Base-by-base conservation (phyloP, 2,888 invertebrate genomes). In the Rhamnusium bicolor region DNA sequence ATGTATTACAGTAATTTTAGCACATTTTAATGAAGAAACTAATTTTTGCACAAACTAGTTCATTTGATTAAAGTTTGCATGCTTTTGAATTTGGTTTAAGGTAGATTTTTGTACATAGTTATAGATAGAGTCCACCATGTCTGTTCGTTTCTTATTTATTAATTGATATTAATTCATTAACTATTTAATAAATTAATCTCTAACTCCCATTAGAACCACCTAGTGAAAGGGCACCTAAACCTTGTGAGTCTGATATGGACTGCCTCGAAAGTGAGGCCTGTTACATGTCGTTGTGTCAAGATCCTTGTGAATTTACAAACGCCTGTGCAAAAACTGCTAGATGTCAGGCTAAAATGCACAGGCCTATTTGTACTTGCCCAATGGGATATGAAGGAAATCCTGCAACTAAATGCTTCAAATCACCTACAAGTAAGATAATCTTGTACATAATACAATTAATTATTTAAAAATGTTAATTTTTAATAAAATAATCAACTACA, bases 181-280 rank as follows among this genome's bases (percentile, higher is more conserved):
- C 74, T 71, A 62, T 76, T 72, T 73, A 75, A 76, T 72, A 70
- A 70, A 79, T 78, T 81, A 79, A 80, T 79, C 72, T 79, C 80
- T 82, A 83, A 83, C 80, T 80, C 65, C 71, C 80, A 84, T 81
- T 92, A 94, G 94, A 93, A 90, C 91, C 92, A 84, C 93, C 92
- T 87, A 91, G 90, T 87, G 90, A 92, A 84, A 93, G 93, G 89
- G 91, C 91, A 87, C 93, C 92, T 84, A 94, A 93, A 89, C 93
- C 94, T 85, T 96, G 95, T 90, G 92, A 93, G 89, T 93, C 93
- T 87, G 94, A 95, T 89, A 93, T 92, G 86, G 94, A 96, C 89
- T 96, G 96, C 90, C 93, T 94, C 89, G 93, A 93, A 86, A 93
- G 91, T 81, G 94, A 95, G 90, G 94, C 94, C 85, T 96, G 96